These are phyloP conservation scores for Grus americana DNA, from an alignment of 2,113 vertebrate genomes.

Conservation along the genomic window DNA sequence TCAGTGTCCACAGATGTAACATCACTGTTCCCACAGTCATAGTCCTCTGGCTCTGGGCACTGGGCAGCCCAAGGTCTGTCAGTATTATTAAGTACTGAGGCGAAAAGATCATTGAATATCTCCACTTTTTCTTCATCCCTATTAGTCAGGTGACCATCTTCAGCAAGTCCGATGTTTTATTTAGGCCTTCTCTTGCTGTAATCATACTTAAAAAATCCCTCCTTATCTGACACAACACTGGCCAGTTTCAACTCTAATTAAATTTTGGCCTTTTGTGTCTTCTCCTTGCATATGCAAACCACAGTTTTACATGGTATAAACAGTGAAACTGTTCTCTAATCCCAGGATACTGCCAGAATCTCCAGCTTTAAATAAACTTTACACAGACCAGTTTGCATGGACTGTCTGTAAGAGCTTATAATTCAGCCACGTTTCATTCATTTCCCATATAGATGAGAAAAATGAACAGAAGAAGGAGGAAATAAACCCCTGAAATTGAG, in stretches of 20 bases:
- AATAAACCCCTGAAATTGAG: neutral
- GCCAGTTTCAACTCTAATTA: too few relatives aligned
- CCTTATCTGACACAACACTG: neutral
- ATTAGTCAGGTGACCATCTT: neutral
- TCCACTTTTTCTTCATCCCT: neutral
- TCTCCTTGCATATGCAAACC: neutral
- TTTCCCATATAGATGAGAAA: neutral
- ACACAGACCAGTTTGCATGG: neutral
- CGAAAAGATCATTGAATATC: neutral
- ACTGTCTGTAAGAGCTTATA: neutral
- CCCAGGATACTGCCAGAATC: neutral
- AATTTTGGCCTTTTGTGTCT: neutral
- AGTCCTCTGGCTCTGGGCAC: neutral
- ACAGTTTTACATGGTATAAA: neutral
- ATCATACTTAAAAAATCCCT: neutral
- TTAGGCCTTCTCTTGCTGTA: neutral
- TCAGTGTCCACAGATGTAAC: neutral
- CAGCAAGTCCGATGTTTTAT: neutral
- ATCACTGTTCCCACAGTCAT: neutral
- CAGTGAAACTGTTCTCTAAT: neutral
- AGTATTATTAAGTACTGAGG: neutral
- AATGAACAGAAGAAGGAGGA: neutral
- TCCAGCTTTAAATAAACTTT: neutral
- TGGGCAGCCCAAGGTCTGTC: neutral
- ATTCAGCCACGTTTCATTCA: neutral